Evolutionary conservation across 2,888 invertebrate genomes (phyloP), one percentile per base, ranked within the genome.

Genomic region (Diplazon laetatorius): DNA sequence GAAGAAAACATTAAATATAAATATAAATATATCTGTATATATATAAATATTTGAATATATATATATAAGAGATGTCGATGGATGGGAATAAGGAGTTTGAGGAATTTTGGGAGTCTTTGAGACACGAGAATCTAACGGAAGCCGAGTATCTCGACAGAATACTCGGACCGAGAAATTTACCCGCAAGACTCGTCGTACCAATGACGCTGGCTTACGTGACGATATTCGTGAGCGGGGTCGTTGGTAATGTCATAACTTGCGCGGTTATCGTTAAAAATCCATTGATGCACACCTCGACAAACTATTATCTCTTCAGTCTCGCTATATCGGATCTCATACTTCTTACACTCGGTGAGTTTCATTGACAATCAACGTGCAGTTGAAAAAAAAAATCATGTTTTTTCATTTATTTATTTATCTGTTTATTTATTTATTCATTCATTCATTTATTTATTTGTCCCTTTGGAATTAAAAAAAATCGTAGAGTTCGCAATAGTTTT

Each of bases 301-400:
- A 98, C 89, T 98, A 96, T 89, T 98, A 98, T 89, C 92, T 98
- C 59, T 96, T 97, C 92, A 97, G 96, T 88, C 92, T 97, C 91
- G 97, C 98, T 16, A 92, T 97, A 14, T 97, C 97, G 18, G 98
- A 98, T 90, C 92, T 98, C 16, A 93, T 95, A 63, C 93, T 97
- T 80, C 92, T 98, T 12, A 88, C 96, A 3, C 94, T 97, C 85
- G 98, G 97, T 96, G 91, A 94, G 95, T 93, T 75, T n/a, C n/a
- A n/a, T n/a, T n/a, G n/a, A n/a, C n/a, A n/a, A n/a, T n/a, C n/a
- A n/a, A n/a, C n/a, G n/a, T n/a, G n/a, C n/a, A n/a, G n/a, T n/a
- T n/a, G n/a, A n/a, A n/a, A n/a, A n/a, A n/a, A n/a, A n/a, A n/a
- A n/a, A n/a, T n/a, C n/a, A n/a, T n/a, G n/a, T n/a, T n/a, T n/a